Evolutionary conservation across 2,888 invertebrate genomes (phyloP), one percentile per base, ranked within the genome.

Genomic region (Leucania comma): DNA sequence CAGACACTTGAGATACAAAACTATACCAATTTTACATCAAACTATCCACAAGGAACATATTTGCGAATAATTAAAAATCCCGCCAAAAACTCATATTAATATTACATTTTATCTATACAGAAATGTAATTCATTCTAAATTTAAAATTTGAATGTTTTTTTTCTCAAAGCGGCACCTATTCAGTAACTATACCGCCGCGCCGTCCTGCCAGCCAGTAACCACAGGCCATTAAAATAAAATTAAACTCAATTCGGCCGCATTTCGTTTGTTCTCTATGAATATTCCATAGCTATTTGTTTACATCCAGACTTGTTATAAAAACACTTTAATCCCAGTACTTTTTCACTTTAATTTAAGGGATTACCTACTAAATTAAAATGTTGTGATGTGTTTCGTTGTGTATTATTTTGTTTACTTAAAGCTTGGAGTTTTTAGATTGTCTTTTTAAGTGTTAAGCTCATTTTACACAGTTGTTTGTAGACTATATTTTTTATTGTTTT

Each of bases 211-310:
- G 59, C 58, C 38, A 66, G 57, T 24, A 46, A 65, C 72, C 72
- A n/a, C 60, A 48, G 14, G 59, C 68, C 76, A 81, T 83, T 79
- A 76, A 83, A 81, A 81, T 83, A 69, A 81, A 83, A 81, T 81
- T 77, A 77, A 73, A 83, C 75, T 77, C 72, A 54, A 83, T 83
- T 48, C 51, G 65, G 70, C 24, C 58, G 71, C 63, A 70, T 35
- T 73, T 78, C 76, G 70, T 82, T 83, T 72, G 78, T 78, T 72
- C 50, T 57, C 68, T 69, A 75, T 80, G 75, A 89, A 89, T 88
- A 88, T 89, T 89, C 83, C 86, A 88, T 74, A 54, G 76, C 81
- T 83, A 84, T 89, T 88, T 86, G 84, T 84, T 82, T 83, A 83
- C 81, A 82, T 65, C 51, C 70, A 78, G 82, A 60, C 75, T 68